phyloP scores from a whole-genome alignment of 2,797 vertebrate genomes.

The Argyrosomus regius region DNA sequence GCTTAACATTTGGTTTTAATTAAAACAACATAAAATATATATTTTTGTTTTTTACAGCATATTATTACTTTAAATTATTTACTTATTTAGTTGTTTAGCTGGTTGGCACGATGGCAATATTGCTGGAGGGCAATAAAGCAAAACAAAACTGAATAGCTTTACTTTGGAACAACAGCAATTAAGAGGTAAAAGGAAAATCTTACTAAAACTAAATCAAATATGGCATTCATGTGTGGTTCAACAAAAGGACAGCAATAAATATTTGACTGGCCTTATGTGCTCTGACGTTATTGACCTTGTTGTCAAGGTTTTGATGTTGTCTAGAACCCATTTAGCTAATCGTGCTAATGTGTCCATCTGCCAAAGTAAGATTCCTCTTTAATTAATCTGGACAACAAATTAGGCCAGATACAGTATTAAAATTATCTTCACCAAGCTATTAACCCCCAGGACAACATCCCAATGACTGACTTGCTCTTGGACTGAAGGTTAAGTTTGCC shows the following conservation, averaged over 20 bases:
- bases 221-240: background rate
- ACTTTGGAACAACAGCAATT: background rate
- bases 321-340: background rate
- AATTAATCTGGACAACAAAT: background rate
- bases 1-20: conserved; percentile 24
- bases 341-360: conserved; percentile 9
- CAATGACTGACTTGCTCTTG: conserved; percentile 14
- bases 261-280: background rate
- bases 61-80: conserved; percentile 11
- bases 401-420: background rate
- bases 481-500: conserved; percentile 12
- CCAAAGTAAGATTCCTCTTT: conserved; percentile 14
- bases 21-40: conserved; percentile 6
- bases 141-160: background rate
- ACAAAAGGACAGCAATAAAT: conserved; percentile 10
- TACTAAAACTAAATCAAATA: background rate
- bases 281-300: conserved; percentile 17
- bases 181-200: background rate
- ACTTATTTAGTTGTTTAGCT: background rate
- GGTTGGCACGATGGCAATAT: background rate
- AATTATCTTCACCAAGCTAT: background rate
- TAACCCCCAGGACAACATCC: background rate
- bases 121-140: conserved; percentile 8
- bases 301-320: conserved; percentile 7
- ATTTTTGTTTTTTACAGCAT: conserved; percentile 12